Evolutionary conservation across 2,888 invertebrate genomes (phyloP), one percentile per base, ranked within the genome.

Genomic region (Stenolophus ochropezus): DNA sequence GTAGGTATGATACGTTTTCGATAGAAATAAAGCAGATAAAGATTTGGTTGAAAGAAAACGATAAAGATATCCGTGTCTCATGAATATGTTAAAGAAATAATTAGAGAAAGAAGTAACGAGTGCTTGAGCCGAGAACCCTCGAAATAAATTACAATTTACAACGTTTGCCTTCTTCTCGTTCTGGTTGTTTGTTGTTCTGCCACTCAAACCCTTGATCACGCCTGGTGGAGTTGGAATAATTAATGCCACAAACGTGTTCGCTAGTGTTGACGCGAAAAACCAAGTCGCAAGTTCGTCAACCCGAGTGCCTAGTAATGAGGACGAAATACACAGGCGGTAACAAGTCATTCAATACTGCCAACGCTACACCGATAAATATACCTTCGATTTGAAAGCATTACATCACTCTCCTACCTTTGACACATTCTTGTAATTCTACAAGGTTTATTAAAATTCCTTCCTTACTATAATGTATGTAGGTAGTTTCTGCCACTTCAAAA

Each of bases 131-230:
- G 51, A 74, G 74, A 51, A 51, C 27, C 53, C 53, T 74, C 53
- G 51, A 74, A 74, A 74, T 53, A 74, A 74, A 74, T 74, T 74
- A 74, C 74, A 74, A 27, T 74, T 74, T 27, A 25, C 51, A 69
- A 69, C 27, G 65, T 69, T 69, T 69, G 65, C 33, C 65, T 61
- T 69, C 65, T 69, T 69, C 65, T 33, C 65, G 65, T 69, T 69
- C 33, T 33, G 33, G 27, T 33, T 69, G 65, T 33, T 69, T 69
- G 27, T 69, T 42, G 65, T 65, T 65, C 65, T 33, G 18, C 65
- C 65, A 69, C 65, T 33, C 65, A 33, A 69, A 69, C 18, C 33
- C 33, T 16, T 69, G 61, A 23, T 61, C 6, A 61, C 21, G 8
- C 25, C 25, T 23, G 3, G 14, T 61, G 25, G 61, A 69, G 27